A percentile compares a stretch with the other conserved stretches of the same genome.
phyloP scores from a whole-genome alignment of 2,888 invertebrate genomes.

The Coelinius sp. region DNA sequence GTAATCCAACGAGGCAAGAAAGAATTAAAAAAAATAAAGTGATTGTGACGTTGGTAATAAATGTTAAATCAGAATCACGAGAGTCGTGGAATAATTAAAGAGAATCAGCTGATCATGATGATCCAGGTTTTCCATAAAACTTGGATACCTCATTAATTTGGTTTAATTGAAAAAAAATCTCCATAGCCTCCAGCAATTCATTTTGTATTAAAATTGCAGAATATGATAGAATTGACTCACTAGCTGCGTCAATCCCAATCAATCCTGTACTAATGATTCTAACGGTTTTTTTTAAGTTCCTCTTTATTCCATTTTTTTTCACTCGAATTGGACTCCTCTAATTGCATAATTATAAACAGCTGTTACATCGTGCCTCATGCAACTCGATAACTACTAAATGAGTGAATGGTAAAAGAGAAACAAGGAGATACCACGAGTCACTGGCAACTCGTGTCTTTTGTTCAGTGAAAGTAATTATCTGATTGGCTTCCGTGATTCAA shows the following conservation, averaged over 20 bases:
- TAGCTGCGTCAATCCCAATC: background rate
- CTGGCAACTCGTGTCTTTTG: conserved; percentile 13
- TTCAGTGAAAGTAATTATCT: conserved; percentile 48
- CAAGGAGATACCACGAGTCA: conserved; percentile 1
- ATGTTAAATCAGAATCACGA: background rate
- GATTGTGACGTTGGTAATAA: background rate
- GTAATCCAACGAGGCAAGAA: background rate
- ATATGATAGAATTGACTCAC: conserved; percentile 4
- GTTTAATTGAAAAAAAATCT: conserved; percentile 6
- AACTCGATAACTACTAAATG: background rate
- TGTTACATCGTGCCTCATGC: conserved; percentile 26
- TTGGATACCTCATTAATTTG: background rate
- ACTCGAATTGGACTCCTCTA: conserved; percentile 11
- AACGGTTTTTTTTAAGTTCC: too few species aligned
- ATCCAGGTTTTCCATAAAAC: background rate
- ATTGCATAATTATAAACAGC: conserved; percentile 37
- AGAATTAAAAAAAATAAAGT: background rate
- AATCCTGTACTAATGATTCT: background rate
- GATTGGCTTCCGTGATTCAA: conserved; percentile 45
- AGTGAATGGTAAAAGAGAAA: conserved; percentile 19
- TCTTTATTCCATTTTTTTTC: background rate
- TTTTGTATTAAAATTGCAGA: conserved; percentile 28
- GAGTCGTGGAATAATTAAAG: conserved; percentile 24
- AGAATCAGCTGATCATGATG: background rate
- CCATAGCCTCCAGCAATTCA: background rate